These are phyloP conservation scores for Aradophagus sp. DNA, from an alignment of 1,140 invertebrate genomes.

Conservation along the genomic window DNA sequence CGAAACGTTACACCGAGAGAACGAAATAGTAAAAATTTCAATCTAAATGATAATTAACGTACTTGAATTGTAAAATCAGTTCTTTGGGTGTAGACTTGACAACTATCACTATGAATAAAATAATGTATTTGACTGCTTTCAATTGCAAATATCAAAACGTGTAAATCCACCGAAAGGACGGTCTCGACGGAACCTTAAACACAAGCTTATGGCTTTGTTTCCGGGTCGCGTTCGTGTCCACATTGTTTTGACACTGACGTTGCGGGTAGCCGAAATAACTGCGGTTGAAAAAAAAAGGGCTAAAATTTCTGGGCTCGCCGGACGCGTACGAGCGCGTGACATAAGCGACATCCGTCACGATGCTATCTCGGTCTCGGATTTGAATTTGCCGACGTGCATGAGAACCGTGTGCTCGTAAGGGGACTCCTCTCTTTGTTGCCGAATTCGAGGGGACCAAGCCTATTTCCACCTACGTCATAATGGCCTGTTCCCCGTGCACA, in stretches of 20 bases:
- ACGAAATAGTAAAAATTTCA: no score
- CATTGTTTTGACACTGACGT: constrained; percentile 19
- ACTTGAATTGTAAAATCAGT: no score
- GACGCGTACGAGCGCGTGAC: constrained; percentile 54
- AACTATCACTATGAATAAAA: no score
- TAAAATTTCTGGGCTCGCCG: constrained; percentile 29
- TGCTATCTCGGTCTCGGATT: constrained; percentile 43
- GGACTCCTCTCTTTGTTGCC: constrained; percentile 58
- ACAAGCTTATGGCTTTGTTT: no score
- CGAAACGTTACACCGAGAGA: no score
- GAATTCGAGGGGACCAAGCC: constrained; percentile 64
- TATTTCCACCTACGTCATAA: constrained; percentile 60
- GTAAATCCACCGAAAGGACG: no score
- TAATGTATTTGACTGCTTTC: no score
- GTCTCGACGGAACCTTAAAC: no score
- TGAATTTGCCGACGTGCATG: constrained; percentile 50
- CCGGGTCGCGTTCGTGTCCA: background rate
- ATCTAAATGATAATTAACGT: no score
- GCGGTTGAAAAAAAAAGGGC: constrained; percentile 20
- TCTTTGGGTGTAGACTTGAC: no score
- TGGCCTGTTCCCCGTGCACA: constrained; percentile 1
- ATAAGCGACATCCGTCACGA: constrained; percentile 57
- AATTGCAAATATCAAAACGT: no score
- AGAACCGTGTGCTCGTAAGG: constrained; percentile 57
- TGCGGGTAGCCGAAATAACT: constrained; percentile 17